Conservation (phyloP, 1,140 invertebrate species). For the Eumeta japonica region DNA sequence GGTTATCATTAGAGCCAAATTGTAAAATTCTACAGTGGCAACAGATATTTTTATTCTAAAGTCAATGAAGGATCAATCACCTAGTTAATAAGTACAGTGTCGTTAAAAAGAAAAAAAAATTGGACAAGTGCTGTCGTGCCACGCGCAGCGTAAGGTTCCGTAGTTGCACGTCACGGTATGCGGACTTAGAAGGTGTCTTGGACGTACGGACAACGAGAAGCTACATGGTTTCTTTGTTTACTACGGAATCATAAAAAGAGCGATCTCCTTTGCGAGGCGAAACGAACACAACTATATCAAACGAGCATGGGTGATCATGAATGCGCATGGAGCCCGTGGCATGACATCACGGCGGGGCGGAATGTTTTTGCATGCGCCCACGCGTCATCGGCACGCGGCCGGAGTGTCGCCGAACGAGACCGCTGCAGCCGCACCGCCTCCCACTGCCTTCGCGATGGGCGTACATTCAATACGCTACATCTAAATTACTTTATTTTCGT, state of each 20-base stretch:
- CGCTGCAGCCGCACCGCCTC: slow-evolving; percentile 22
- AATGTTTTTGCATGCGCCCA: slow-evolving; percentile 31
- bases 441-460: slow-evolving; percentile 12
- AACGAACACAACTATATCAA: slow-evolving; percentile 1
- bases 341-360: slow-evolving; percentile 28
- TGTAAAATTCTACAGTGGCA: too few relatives aligned
- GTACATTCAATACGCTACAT: background rate
- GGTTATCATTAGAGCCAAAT: too few relatives aligned
- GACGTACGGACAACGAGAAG: background rate
- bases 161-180: too few relatives aligned
- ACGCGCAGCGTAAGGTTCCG: too few relatives aligned
- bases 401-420: slow-evolving; percentile 21
- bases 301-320: slow-evolving; percentile 6
- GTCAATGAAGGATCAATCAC: too few relatives aligned
- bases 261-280: too few relatives aligned
- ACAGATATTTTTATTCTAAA: too few relatives aligned
- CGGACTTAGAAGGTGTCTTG: too few relatives aligned
- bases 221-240: background rate
- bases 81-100: too few relatives aligned
- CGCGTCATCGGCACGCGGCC: slow-evolving; percentile 31
- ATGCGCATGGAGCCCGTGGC: slow-evolving; percentile 7
- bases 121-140: too few relatives aligned
- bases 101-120: too few relatives aligned
- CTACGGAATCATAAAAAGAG: background rate
- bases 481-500: background rate